Evolutionary conservation across 2,888 invertebrate genomes (phyloP), one percentile per base, ranked within the genome.

Genomic region (Ectemnius lituratus): DNA sequence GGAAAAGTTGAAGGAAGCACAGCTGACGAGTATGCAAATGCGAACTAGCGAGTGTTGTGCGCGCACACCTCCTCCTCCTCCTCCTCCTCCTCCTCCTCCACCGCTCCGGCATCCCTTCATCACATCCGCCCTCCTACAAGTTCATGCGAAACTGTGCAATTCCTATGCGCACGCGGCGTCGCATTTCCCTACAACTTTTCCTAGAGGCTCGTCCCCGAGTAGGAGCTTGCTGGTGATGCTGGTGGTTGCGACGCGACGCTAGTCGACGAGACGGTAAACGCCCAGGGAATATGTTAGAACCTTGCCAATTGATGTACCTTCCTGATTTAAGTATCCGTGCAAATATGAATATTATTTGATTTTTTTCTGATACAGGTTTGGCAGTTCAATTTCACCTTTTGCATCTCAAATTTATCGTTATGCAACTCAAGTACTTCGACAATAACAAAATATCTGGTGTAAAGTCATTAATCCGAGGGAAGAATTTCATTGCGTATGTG

Each of bases 1-100:
- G 90, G 90, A 90, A 91, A 90, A 90, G 90, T 91, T 91, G 90
- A 90, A 90, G 91, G 90, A 90, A 90, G 88, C 89, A 87, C 90
- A 90, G 90, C 91, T 91, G 91, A 90, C 90, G 90, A 90, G 88
- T 91, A 91, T 91, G 91, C 90, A 90, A 91, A 91, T 90, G 88
- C 85, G 83, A 82, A 84, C 81, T 64, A 57, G 62, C 67, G 72
- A 70, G 49, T 72, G 67, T 49, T 45, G 74, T 73, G 47, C 76
- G 59, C 56, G 56, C 77, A 62, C 79, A 66, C 66, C 60, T 63
- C 23, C 23, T 3, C 23, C 23, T 23, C 23, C 23, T 20, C 66
- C 60, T 63, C 23, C 23, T 3, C 23, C 2, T 23, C 23, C 23
- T 37, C 28, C 20, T 37, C 28, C 5, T 8, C 28, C 8, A 2